Base-by-base conservation (phyloP, 2,113 vertebrate genomes). In the Melanotaenia duboulayi region DNA sequence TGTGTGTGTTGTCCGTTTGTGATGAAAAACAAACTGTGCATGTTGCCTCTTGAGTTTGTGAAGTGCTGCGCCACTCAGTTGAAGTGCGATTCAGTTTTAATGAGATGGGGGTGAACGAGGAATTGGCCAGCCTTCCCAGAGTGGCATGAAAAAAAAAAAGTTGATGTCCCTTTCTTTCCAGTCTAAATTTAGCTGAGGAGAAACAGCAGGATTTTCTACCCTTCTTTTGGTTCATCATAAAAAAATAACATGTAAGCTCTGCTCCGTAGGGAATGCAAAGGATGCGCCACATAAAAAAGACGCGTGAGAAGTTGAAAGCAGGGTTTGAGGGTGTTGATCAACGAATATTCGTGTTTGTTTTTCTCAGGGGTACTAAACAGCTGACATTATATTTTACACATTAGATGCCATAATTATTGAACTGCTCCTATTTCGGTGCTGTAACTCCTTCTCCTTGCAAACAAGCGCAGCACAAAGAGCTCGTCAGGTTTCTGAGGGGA, bases 81-180 rank as follows among this genome's bases (percentile, higher is more conserved):
- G 51, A 78, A 87, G 88, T 75, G 80, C 60, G 65, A 85, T 84
- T 85, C 77, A 63, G 40, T 81, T 89, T 81, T 84, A 89, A 78
- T 78, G 85, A 89, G 85, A 80, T 76, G 67, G 73, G 82, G 68
- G 83, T 85, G 87, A 86, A 81, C 59, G 77, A 54, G 57, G 64
- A 84, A 25, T 50, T 68, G 63, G 75, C 42, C 65, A 64, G 24
- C 68, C 65, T 76, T 79, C 46, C 63, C 11, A 37, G 52, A 65
- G 64, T 20, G 51, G 37, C 32, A 35, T 35, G 4, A 50, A 11
- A 13, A 39, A 25, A 23, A 32, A 60, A 58, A 67, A 46, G 54
- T 32, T 63, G 28, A 70, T 75, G 55, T 76, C 54, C 52, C n/a
- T 74, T 78, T 65, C 46, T 49, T 37, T 24, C 65, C 40, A 65